phyloP scores from a whole-genome alignment of 2,888 invertebrate genomes.

The Epistrophe grossulariae region DNA sequence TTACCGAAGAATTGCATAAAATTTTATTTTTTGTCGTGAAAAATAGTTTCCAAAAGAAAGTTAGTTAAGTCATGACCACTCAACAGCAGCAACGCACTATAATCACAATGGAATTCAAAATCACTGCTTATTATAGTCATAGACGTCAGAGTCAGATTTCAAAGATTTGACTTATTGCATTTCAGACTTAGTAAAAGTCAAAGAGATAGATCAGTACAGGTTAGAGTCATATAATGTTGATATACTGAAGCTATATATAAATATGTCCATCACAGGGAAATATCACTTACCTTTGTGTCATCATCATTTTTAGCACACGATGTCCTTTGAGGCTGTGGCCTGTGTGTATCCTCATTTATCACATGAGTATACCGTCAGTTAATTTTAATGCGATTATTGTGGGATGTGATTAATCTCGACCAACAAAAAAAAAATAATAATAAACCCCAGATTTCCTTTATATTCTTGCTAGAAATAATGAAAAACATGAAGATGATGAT shows the following conservation, averaged over 20 bases:
- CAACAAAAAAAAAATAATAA: constrained; percentile 11
- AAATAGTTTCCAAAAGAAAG: too few species aligned
- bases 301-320: constrained; percentile 27
- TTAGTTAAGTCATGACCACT: too few species aligned
- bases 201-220: too few species aligned
- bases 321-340: constrained; percentile 51
- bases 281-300: constrained; percentile 36
- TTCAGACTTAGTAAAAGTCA: too few species aligned
- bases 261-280: background rate
- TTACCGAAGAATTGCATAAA: too few species aligned
- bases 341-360: constrained; percentile 62
- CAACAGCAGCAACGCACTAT: too few species aligned
- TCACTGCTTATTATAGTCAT: too few species aligned
- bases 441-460: background rate
- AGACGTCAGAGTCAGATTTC: too few species aligned
- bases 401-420: constrained; percentile 66
- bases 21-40: too few species aligned
- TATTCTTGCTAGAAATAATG: constrained; percentile 7
- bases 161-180: too few species aligned
- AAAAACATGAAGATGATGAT: constrained; percentile 59
- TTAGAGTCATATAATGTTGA: background rate
- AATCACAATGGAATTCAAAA: too few species aligned
- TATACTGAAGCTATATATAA: background rate
- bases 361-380: constrained; percentile 56
- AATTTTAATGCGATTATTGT: constrained; percentile 72